Evolutionary conservation across 1,140 invertebrate species (phyloP).

Genomic region (Trichonephila clavata): DNA sequence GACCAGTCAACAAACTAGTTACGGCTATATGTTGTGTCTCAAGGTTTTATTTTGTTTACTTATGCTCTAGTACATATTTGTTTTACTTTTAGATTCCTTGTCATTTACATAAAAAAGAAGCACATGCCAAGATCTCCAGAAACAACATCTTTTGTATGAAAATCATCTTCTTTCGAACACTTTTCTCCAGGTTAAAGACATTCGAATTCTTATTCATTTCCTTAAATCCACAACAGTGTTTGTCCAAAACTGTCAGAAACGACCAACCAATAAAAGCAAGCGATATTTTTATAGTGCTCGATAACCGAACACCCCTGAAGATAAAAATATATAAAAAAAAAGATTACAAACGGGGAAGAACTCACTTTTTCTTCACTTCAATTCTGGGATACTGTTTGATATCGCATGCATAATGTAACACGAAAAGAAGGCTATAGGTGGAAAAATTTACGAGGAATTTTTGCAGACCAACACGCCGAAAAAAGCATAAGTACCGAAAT

Average conservation of each 20-base stretch:
- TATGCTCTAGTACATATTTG: background rate
- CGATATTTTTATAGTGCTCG: conserved; percentile 64
- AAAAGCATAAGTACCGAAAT: conserved; percentile 63
- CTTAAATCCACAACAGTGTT: conserved; percentile 66
- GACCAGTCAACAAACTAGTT: too few relatives aligned
- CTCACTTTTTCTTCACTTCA: conserved; percentile 63
- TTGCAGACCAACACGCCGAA: conserved; percentile 43
- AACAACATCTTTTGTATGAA: background rate
- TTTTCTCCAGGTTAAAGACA: conserved; percentile 11
- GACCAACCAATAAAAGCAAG: conserved; percentile 67
- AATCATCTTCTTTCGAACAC: background rate
- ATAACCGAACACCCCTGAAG: conserved; percentile 25
- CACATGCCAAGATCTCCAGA: background rate
- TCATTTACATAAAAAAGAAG: background rate
- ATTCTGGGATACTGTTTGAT: conserved; percentile 63
- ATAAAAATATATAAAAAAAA: conserved; percentile 38
- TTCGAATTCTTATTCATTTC: conserved; percentile 64
- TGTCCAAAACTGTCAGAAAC: conserved; percentile 71
- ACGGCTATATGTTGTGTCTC: too few relatives aligned
- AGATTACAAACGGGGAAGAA: background rate
- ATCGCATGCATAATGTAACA: conserved; percentile 73
- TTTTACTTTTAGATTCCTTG: background rate
- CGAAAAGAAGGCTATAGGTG: conserved; percentile 50
- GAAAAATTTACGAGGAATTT: conserved; percentile 71
- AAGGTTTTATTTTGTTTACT: too few relatives aligned